Evolutionary conservation across 2,797 vertebrate species (phyloP), one percentile per base, ranked within the genome.

Genomic region (Rousettus madagascariensis): DNA sequence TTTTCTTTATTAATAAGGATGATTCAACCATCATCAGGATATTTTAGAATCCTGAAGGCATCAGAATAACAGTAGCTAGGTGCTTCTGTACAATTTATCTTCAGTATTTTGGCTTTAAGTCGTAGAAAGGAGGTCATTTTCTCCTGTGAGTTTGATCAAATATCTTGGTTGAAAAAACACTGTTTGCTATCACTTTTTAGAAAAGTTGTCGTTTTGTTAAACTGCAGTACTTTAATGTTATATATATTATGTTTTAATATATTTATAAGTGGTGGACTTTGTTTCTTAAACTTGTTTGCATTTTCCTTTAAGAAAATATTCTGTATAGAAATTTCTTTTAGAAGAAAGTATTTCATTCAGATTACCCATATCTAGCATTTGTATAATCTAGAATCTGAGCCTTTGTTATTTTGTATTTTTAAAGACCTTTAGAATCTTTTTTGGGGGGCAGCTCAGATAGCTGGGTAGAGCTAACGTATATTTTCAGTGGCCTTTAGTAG

Each of bases 241-340:
- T 97, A 97, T 97, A 96, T 97, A 96, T 94, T 97, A 86, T 97
- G 96, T 98, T 98, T 98, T 98, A 97, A 97, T 97, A 97, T 97
- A 97, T 98, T 98, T 98, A 97, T 98, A 98, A 98, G 97, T 97
- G 95, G 97, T 98, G 96, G 98, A 97, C 96, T 97, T 94, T 88
- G 77, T 98, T 98, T 98, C 97, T 98, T 98, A 98, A 98, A 98
- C 95, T 96, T 97, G 97, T 98, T 98, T 98, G 97, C 97, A 98
- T 97, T 98, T 98, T 98, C 98, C 95, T 97, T 84, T 77, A 72
- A 61, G 82, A 71, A 71, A 88, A 86, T 53, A 55, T 22, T n/a
- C 30, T 71, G 19, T 57, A 20, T 72, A 49, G 43, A 79, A 68
- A 43, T 94, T 30, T 65, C 51, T 91, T 74, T 91, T 12, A 86